Conservation (phyloP, 2,888 invertebrate genomes). For the Thumatha senex region DNA sequence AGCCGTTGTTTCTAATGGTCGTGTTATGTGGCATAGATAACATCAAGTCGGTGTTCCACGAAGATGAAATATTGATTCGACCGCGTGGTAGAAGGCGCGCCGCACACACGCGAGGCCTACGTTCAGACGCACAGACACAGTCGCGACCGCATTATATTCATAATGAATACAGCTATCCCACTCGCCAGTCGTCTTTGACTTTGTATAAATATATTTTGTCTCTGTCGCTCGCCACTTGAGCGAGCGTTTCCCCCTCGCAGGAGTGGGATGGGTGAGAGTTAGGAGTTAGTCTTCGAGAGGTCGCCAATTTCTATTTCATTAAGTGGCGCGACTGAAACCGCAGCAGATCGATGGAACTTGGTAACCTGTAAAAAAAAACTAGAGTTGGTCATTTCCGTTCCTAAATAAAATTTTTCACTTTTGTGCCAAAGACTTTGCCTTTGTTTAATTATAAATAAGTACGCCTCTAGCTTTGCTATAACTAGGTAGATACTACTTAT, state of each 20-base stretch:
- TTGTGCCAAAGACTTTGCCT: no score
- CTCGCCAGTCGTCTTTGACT: slow-evolving; percentile 81
- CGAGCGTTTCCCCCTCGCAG: slow-evolving; percentile 60
- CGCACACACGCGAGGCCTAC: slow-evolving; percentile 59
- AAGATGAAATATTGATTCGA: slow-evolving; percentile 81
- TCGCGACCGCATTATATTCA: slow-evolving; percentile 81
- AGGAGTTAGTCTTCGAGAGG: slow-evolving; percentile 80
- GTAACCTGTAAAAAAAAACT: slow-evolving; percentile 63
- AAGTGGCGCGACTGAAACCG: slow-evolving; percentile 77
- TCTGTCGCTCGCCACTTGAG: slow-evolving; percentile 66
- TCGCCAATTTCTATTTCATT: slow-evolving; percentile 82
- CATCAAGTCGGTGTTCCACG: slow-evolving; percentile 52
- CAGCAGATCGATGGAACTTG: slow-evolving; percentile 72
- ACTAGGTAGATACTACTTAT: no score
- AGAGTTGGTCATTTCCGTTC: slow-evolving; percentile 13
- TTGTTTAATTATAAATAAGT: no score
- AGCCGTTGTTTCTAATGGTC: slow-evolving; percentile 5
- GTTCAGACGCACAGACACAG: slow-evolving; percentile 77
- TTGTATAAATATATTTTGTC: slow-evolving; percentile 82
- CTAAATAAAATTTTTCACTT: no score
- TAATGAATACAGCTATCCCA: slow-evolving; percentile 83
- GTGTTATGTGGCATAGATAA: slow-evolving; percentile 19
- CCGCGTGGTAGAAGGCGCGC: slow-evolving; percentile 64
- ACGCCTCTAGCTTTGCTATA: no score
- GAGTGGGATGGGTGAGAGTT: slow-evolving; percentile 73